phyloP scores from a whole-genome alignment of 2,888 invertebrate species.

The Drosophila mercatorum region DNA sequence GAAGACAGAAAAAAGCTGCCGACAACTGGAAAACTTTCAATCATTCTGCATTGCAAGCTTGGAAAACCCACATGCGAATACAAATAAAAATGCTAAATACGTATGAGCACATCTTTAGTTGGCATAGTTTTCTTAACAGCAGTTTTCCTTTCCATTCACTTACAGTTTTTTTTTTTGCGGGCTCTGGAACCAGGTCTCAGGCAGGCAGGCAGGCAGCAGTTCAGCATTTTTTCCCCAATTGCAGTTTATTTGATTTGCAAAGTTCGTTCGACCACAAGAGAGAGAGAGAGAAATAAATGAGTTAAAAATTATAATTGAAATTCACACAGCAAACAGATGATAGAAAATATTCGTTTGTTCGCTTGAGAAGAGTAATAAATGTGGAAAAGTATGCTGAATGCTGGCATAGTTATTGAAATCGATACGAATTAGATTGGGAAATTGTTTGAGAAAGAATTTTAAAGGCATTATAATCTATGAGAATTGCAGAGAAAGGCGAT shows the following conservation, averaged over 20 bases:
- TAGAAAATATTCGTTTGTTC: background rate
- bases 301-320: conserved; percentile 32
- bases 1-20: conserved; percentile 20
- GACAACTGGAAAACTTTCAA: conserved; percentile 34
- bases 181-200: conserved; percentile 19
- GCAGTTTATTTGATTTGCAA: conserved; percentile 41
- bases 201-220: background rate
- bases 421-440: background rate
- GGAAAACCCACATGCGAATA: background rate
- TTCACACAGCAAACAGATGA: background rate
- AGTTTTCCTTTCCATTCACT: conserved; percentile 24
- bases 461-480: too few species aligned
- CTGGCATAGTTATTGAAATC: background rate
- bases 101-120: conserved; percentile 33
- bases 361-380: background rate
- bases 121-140: conserved; percentile 38
- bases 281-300: background rate
- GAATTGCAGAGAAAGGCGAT: background rate
- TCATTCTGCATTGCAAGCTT: conserved; percentile 9
- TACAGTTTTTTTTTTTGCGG: conserved; percentile 12
- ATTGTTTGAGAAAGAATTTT: background rate
- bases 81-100: background rate
- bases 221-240: conserved; percentile 24
- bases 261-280: conserved; percentile 19
- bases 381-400: background rate